Conservation (phyloP, 2,888 invertebrate genomes). For the Ptychoptera contaminata region DNA sequence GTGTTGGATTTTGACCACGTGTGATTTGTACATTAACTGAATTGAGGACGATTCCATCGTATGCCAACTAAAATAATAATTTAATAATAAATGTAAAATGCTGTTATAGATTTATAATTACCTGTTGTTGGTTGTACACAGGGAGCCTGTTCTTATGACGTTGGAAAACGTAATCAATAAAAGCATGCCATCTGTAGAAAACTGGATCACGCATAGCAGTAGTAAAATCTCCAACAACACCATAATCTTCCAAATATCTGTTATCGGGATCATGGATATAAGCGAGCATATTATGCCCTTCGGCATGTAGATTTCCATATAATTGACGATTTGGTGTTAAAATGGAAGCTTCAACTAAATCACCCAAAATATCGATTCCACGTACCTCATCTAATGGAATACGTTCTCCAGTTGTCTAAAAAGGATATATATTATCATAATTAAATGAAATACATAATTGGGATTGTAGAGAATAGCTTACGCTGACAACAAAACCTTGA, state of each 20-base stretch:
- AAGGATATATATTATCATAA: neutral
- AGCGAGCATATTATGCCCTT: slow-evolving; percentile 62
- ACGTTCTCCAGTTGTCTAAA: neutral
- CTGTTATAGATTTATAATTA: slow-evolving; percentile 14
- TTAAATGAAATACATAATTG: neutral
- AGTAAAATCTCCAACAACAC: slow-evolving; percentile 65
- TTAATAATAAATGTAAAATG: neutral
- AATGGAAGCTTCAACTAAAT: slow-evolving; percentile 56
- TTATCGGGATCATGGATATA: slow-evolving; percentile 68
- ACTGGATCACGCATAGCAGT: slow-evolving; percentile 77
- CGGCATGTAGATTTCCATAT: slow-evolving; percentile 70
- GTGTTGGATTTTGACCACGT: slow-evolving; percentile 14
- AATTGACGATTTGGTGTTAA: slow-evolving; percentile 48
- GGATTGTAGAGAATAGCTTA: slow-evolving; percentile 31
- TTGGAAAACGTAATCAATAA: slow-evolving; percentile 58
- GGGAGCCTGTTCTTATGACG: slow-evolving; percentile 47
- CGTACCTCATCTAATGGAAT: slow-evolving; percentile 27
- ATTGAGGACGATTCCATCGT: slow-evolving; percentile 12
- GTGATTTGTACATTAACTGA: slow-evolving; percentile 17
- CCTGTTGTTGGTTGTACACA: slow-evolving; percentile 36
- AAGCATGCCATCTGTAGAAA: slow-evolving; percentile 75
- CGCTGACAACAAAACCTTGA: slow-evolving; percentile 43
- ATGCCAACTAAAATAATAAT: slow-evolving; percentile 7
- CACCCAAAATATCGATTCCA: slow-evolving; percentile 65
- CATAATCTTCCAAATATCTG: slow-evolving; percentile 48